Base-by-base conservation (phyloP, 2,888 invertebrate species). In the Oligia strigilis region DNA sequence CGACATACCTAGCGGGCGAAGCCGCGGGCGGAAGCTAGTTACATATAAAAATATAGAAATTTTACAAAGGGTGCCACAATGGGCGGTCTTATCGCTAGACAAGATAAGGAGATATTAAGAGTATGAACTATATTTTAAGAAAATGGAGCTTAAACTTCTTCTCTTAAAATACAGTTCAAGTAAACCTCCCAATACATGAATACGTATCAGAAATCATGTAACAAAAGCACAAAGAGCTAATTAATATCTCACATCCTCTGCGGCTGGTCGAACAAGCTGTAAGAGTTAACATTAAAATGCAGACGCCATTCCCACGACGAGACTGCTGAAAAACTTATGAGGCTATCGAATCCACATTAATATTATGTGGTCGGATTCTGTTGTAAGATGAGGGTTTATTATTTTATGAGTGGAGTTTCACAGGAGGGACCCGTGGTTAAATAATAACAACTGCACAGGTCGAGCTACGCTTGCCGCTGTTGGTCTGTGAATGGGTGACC, bases 281-380 rank as follows among this genome's bases (percentile, higher is more conserved):
- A 58, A 36, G 65, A n/a, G 62, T 46, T 40, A 23, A 46, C 71
- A 67, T 84, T 72, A 75, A 84, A 69, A 83, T 83, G 43, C 64
- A 83, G 43, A 72, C 67, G 67, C 67, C 17, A 36, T 19, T 17
- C 17, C 75, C 52, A 2, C 52, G 64, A 23, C 49, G 46, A 40
- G 49, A 14, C 14, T 29, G n/a, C 36, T 84, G 75, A 75, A 80
- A 80, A 60, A 65, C 36, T 69, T 80, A 84, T 75, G 64, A 80
- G 67, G 80, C 19, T 60, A 64, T 71, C 66, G 81, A 52, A 49
- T n/a, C 43, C 19, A 4, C 66, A 74, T 75, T 64, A 72, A 58
- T 72, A 46, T 72, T 49, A 71, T 40, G 55, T 62, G 29, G n/a
- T 60, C 11, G 58, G 52, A 43, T 74, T 58, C 52, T 43, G 43